Conservation (phyloP, 2,113 vertebrate genomes). For the Paralichthys olivaceus region DNA sequence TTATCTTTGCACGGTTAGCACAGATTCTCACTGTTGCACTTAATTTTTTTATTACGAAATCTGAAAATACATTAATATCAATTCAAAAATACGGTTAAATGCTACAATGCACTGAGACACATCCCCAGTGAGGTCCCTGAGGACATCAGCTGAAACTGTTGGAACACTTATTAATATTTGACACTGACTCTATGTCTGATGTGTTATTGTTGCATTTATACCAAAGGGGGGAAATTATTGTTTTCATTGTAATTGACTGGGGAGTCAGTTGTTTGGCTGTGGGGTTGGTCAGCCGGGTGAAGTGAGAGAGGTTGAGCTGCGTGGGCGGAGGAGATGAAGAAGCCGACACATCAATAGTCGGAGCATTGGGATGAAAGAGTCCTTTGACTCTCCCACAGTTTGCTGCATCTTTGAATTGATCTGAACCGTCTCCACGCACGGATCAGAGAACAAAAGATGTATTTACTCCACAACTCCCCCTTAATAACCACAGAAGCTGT, state of each 20-base stretch:
- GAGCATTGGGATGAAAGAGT: conserved; percentile 57
- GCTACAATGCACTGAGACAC: too few species aligned
- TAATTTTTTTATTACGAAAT: too few species aligned
- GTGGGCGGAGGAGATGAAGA: conserved; percentile 20
- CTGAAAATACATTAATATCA: too few species aligned
- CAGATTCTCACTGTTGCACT: not conserved
- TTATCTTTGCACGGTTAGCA: not conserved
- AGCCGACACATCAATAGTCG: conserved; percentile 38
- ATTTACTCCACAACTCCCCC: conserved; percentile 9
- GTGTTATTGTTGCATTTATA: not conserved
- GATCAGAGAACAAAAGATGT: conserved; percentile 29
- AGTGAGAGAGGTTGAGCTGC: conserved; percentile 10
- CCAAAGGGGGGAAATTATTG: not conserved
- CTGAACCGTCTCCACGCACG: conserved; percentile 7
- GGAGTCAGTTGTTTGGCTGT: not conserved
- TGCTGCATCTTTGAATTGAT: conserved; percentile 47
- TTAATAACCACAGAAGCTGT: conserved; percentile 16
- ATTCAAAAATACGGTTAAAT: too few species aligned
- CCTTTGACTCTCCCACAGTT: conserved; percentile 47
- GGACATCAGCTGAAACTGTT: too few species aligned
- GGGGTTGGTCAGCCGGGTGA: conserved; percentile 1
- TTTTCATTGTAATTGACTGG: not conserved
- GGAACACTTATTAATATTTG: too few species aligned
- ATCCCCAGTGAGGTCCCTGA: too few species aligned
- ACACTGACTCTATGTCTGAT: not conserved